Evolutionary conservation across 2,797 vertebrate species (phyloP).

Genomic region (Halcyon badia): DNA sequence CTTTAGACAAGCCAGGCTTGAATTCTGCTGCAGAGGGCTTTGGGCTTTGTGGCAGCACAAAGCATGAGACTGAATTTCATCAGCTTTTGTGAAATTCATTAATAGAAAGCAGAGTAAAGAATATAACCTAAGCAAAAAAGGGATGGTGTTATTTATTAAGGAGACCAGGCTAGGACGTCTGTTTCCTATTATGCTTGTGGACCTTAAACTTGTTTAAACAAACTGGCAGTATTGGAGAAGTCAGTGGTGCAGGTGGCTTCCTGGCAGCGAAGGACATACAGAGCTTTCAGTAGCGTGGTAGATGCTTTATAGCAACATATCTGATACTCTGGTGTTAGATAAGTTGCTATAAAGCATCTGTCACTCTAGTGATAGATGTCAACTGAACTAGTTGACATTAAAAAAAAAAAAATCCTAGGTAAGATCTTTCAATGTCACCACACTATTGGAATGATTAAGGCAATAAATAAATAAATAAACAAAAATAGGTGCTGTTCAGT

Average conservation of each 20-base stretch:
- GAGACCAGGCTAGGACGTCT: background rate
- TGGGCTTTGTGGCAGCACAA: background rate
- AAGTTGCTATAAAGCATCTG: too few species aligned
- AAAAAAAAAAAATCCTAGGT: background rate
- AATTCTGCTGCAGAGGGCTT: background rate
- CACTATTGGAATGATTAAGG: background rate
- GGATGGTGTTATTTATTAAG: background rate
- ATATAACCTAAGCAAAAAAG: background rate
- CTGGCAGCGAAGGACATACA: background rate
- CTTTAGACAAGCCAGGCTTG: background rate
- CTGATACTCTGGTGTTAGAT: background rate
- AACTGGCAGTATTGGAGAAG: background rate
- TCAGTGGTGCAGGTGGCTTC: background rate
- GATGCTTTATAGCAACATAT: background rate
- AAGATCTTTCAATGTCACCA: background rate
- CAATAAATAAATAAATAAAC: background rate
- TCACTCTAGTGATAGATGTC: too few species aligned
- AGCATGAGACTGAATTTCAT: background rate
- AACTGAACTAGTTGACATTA: background rate
- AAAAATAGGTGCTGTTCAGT: background rate
- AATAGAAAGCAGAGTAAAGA: background rate
- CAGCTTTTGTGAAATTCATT: background rate
- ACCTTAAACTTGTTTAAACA: background rate
- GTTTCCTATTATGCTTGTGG: background rate
- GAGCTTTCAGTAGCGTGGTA: background rate